Base-by-base conservation (phyloP, 2,888 invertebrate genomes). In the Amphipyra berbera region DNA sequence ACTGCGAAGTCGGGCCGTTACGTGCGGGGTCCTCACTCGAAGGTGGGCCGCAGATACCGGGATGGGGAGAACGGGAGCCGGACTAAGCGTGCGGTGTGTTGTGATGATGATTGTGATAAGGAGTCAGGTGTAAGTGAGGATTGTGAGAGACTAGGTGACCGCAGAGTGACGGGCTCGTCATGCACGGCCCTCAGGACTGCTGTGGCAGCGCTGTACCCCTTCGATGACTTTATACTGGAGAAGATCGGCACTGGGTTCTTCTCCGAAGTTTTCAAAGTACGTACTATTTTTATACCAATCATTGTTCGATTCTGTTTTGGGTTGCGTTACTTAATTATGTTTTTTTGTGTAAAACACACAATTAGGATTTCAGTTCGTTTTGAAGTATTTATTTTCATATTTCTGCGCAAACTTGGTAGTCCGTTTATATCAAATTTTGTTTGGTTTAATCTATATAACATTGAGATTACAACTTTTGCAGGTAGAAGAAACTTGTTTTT, bases 251-350 rank as follows among this genome's bases (percentile, higher is more conserved):
- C 97, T 53, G 99, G 99, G 73, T 99, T 99, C 95, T 99, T 99
- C 95, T 99, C 99, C 5, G 98, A 99, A 95, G 99, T 99, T 70
- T 99, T 98, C 95, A 99, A 99, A 97, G 99, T 99, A 95, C 96
- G 96, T 92, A 41, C 53, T 57, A 3, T 7, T 41, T 40, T 30
- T 6, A 12, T 42, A 47, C 0, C 3, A 0, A 0, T 27, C 6
- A 0, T 21, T 48, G 8, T 21, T 21, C 49, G 6, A 45, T 53
- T 44, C 6, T 38, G 5, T 21, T 3, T 21, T 21, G 13, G 13
- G 5, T 6, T 21, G 42, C 6, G 3, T 2, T 21, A 1, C 21
- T 21, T 21, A 2, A 21, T 21, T 21, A 21, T 21, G 1, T 2
- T 38, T 6, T 38, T 40, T 12, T 40, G 3, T 1, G 35, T 10